Conservation (phyloP, 2,113 vertebrate genomes). For the Pao palembangensis region DNA sequence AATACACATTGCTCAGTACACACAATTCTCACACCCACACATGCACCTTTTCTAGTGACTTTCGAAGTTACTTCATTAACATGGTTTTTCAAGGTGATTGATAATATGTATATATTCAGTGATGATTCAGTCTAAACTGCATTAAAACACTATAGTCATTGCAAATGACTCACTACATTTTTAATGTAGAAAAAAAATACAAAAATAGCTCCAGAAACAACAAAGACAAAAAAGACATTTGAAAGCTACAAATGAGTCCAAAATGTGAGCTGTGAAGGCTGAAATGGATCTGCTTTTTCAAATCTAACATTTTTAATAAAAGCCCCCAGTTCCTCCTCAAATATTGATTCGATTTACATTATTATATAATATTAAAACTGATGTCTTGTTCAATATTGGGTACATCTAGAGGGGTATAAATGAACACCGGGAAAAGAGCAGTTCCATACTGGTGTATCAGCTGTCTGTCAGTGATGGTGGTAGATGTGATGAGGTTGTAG, state of each 20-base stretch:
- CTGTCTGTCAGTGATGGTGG: conserved; percentile 26
- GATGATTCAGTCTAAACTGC: too few species aligned
- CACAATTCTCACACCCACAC: conserved; percentile 27
- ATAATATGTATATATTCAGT: too few species aligned
- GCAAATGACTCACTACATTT: neutral
- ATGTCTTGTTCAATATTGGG: too few species aligned
- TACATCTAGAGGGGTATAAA: too few species aligned
- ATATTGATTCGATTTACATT: too few species aligned
- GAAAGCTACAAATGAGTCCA: neutral
- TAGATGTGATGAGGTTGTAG: neutral
- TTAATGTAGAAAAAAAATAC: neutral
- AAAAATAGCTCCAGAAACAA: neutral
- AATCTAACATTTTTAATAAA: neutral
- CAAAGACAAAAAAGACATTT: neutral
- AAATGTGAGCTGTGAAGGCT: too few species aligned
- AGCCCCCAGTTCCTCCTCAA: neutral
- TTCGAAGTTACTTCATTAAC: neutral
- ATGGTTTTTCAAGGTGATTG: too few species aligned
- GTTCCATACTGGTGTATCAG: conserved; percentile 19
- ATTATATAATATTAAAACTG: too few species aligned
- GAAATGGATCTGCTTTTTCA: too few species aligned
- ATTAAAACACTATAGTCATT: neutral
- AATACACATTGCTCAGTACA: conserved; percentile 44
- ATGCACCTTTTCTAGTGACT: neutral
- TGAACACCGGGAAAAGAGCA: conserved; percentile 1